These are phyloP conservation scores for Asarcornis scutulata DNA, from an alignment of 2,113 vertebrate genomes.

Conservation along the genomic window DNA sequence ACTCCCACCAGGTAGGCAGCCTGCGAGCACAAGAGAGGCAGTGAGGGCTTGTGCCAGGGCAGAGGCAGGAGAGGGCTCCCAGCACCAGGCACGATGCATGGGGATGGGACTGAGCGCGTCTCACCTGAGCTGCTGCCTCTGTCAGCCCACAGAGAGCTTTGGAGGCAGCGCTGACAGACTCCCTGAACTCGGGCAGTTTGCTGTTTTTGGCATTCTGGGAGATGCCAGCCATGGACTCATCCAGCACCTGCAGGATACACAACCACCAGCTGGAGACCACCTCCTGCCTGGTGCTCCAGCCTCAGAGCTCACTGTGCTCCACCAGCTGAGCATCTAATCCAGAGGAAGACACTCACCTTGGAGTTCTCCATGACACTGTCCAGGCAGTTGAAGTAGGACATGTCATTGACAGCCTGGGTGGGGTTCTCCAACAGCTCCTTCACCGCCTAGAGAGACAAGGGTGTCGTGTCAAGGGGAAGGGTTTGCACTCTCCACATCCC, in stretches of 20 bases:
- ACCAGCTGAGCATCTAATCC: neutral
- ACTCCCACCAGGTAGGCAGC: slow-evolving; percentile 94
- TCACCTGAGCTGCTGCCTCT: slow-evolving; percentile 94
- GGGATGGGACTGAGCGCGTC: fast-evolving
- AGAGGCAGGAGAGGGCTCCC: neutral
- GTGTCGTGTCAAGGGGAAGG: neutral
- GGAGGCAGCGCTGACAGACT: slow-evolving; percentile 90
- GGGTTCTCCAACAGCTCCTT: slow-evolving; percentile 95
- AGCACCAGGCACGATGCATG: neutral
- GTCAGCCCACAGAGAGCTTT: slow-evolving; percentile 96
- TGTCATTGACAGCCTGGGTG: slow-evolving; percentile 90
- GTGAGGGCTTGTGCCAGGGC: neutral
- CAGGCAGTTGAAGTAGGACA: slow-evolving; percentile 98
- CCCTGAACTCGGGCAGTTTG: slow-evolving; percentile 92
- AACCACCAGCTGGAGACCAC: neutral
- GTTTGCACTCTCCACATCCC: neutral
- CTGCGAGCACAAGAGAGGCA: slow-evolving; percentile 60
- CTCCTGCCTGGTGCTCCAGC: fast-evolving
- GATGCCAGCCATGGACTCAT: slow-evolving; percentile 97
- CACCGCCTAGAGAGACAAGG: slow-evolving; percentile 82
- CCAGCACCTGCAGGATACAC: slow-evolving; percentile 84
- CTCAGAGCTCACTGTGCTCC: neutral
- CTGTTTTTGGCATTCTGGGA: slow-evolving; percentile 98
- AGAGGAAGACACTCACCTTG: slow-evolving; percentile 79
- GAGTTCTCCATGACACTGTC: slow-evolving; percentile 99